Percentiles rank a stretch among this genome's conserved stretches.
These are phyloP conservation scores for Semotilus atromaculatus DNA, from an alignment of 2,797 vertebrate genomes.

Conservation along the genomic window DNA sequence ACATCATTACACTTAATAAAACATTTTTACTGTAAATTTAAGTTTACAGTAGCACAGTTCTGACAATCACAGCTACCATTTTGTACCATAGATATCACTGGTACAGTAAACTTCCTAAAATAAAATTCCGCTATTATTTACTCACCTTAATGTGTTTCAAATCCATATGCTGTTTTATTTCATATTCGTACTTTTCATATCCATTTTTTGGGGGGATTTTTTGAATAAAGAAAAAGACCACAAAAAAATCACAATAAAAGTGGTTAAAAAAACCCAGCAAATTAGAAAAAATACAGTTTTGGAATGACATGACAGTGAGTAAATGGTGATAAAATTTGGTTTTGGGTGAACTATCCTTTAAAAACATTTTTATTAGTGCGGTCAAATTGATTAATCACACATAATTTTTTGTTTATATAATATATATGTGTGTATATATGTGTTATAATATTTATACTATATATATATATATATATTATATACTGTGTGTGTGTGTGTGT, in stretches of 20 bases:
- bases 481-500: no score
- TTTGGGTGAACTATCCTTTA: neutral
- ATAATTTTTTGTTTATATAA: no score
- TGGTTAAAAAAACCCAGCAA: neutral
- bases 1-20: neutral
- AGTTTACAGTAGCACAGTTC: no score
- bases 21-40: no score
- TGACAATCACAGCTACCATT: neutral
- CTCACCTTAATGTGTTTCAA: neutral
- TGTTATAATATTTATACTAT: no score
- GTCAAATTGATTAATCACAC: no score
- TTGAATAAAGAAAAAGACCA: no score
- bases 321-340: constrained; percentile 1
- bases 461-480: no score
- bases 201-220: no score
- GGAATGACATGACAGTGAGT: neutral
- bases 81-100: neutral
- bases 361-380: neutral
- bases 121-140: neutral
- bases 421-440: no score
- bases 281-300: neutral
- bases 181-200: neutral
- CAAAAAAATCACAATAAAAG: neutral
- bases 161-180: neutral
- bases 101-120: neutral